Percentiles rank a stretch among this genome's conserved stretches.
These are phyloP conservation scores for Cheilosia scutellata DNA, from an alignment of 2,888 invertebrate species.

Conservation along the genomic window DNA sequence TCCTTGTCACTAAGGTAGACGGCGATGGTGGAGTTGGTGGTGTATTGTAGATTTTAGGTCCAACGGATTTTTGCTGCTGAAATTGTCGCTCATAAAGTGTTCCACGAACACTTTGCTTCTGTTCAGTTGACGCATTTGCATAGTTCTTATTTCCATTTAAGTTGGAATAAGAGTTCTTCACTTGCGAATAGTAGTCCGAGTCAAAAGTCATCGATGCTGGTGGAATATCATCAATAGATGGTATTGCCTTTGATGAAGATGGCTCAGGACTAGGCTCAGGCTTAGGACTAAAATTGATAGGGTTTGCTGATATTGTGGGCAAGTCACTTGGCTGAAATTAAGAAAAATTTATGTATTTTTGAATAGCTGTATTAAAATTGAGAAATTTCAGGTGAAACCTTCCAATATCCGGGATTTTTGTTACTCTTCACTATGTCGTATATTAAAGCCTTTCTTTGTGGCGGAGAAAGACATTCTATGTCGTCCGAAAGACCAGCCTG, in stretches of 20 bases:
- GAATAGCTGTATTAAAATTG: neutral
- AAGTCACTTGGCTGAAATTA: constrained; percentile 56
- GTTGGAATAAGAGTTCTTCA: neutral
- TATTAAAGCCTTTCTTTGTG: constrained; percentile 80
- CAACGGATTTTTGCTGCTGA: constrained; percentile 13
- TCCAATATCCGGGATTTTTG: constrained; percentile 81
- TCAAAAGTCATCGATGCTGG: constrained; percentile 60
- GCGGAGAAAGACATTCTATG: constrained; percentile 78
- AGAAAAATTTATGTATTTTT: neutral
- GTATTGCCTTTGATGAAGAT: constrained; percentile 11
- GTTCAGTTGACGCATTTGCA: neutral
- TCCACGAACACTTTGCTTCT: constrained; percentile 4
- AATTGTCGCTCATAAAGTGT: constrained; percentile 57
- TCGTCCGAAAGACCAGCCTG: constrained; percentile 80
- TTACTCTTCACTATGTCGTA: constrained; percentile 82
- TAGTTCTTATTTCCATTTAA: constrained; percentile 2
- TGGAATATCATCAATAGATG: constrained; percentile 61
- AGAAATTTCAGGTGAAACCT: constrained; percentile 75
- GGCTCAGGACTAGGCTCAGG: neutral
- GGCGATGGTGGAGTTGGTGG: constrained; percentile 77
- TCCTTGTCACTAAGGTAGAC: constrained; percentile 79
- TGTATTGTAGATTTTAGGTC: constrained; percentile 33
- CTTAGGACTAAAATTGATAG: neutral
- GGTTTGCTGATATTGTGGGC: constrained; percentile 24
- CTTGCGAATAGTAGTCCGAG: constrained; percentile 19